Evolutionary conservation across 1,140 invertebrate genomes (phyloP), one percentile per base, ranked within the genome.

Genomic region (Apis laboriosa): DNA sequence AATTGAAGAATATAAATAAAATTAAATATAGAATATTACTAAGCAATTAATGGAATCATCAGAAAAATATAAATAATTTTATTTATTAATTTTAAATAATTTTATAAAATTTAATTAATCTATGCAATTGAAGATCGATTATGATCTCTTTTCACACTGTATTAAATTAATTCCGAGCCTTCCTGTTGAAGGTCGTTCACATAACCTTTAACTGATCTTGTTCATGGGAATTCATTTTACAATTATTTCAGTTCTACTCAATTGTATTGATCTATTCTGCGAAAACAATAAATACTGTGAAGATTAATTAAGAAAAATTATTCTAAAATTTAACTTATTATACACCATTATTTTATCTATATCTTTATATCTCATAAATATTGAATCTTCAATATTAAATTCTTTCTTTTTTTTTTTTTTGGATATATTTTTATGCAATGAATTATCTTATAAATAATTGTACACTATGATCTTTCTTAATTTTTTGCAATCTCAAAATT

Each of bases 161-260:
- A 77, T 28, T 53, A 61, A 77, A 84, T 84, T 85, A 84, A 84
- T 60, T 28, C 82, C 55, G 66, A 51, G 21, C 24, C 21, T 58
- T 70, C 68, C 61, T 34, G 58, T 60, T 72, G 78, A 84, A 85
- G 74, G 56, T 84, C 83, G 63, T 84, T 85, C 83, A 21, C 85
- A 85, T 28, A 63, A 67, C 51, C 55, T 21, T 28, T 15, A 1
- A 21, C 63, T 43, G 34, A 43, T 43, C 34, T 56, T 51, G 49
- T 72, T 51, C 64, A 60, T 72, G 76, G 71, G 82, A 82, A 85
- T 76, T 76, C 19, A 13, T 71, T 61, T 80, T 56, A 12, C 43
- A 15, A 55, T 55, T 64, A 28, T 49, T 12, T 34, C 24, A n/a
- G 34, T 24, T 64, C 28, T 49, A 15, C 19, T 64, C n/a, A 34